Evolutionary conservation across 2,888 invertebrate species (phyloP).

Genomic region (Chaitophorus viminalis): DNA sequence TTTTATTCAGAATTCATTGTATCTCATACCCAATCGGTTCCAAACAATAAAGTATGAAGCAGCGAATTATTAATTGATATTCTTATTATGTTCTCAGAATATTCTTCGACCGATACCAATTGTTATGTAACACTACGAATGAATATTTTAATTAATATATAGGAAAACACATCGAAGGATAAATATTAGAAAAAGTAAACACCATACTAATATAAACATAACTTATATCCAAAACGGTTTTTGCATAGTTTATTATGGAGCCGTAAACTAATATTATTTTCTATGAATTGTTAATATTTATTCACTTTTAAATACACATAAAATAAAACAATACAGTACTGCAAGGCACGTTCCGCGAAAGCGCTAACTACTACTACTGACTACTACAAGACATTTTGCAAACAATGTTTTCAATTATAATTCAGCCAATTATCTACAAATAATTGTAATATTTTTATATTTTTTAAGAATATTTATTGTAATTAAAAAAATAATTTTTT

Average conservation of each 20-base stretch:
- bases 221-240: not conserved
- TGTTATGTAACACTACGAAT: not conserved
- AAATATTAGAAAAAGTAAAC: not conserved
- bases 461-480: too few relatives aligned
- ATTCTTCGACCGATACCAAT: not conserved
- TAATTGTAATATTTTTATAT: too few relatives aligned
- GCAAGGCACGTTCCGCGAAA: slow-evolving; percentile 24
- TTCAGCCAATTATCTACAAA: slow-evolving; percentile 21
- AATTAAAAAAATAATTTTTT: too few relatives aligned
- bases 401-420: slow-evolving; percentile 46
- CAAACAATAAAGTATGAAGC: too few relatives aligned
- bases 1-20: too few relatives aligned
- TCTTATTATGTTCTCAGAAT: not conserved
- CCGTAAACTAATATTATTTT: not conserved
- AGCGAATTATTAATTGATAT: not conserved
- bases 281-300: not conserved
- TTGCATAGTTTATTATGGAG: not conserved
- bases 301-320: not conserved
- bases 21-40: too few relatives aligned
- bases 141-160: too few relatives aligned
- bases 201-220: too few relatives aligned
- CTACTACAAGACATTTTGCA: slow-evolving; percentile 26
- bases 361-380: not conserved
- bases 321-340: slow-evolving; percentile 11
- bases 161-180: not conserved